A percentile compares a stretch with the other conserved stretches of the same genome.
Conservation (phyloP, 2,797 vertebrate genomes). For the Rhabdophis nuchalis region DNA sequence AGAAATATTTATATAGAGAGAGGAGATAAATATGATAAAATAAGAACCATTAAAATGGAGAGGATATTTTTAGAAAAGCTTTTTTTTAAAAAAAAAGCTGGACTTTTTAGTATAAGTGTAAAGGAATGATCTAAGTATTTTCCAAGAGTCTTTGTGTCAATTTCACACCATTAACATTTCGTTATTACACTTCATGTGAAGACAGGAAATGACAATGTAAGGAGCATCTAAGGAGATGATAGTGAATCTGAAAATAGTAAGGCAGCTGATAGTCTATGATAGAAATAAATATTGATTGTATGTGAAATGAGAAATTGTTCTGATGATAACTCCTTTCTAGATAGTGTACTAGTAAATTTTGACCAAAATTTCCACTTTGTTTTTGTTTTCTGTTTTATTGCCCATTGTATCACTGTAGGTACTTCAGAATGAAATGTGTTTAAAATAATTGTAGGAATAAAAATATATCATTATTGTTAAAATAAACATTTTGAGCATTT, state of each 20-base stretch:
- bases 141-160: background rate
- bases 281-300: background rate
- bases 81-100: background rate
- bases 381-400: background rate
- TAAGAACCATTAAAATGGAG: background rate
- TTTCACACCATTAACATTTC: background rate
- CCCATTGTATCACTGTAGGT: background rate
- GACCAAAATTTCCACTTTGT: background rate
- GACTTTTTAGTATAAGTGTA: background rate
- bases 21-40: background rate
- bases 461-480: background rate
- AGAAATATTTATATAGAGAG: slow-evolving; percentile 15
- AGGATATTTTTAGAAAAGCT: background rate
- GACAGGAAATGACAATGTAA: background rate
- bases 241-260: background rate
- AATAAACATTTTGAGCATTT: background rate
- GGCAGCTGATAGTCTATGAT: background rate
- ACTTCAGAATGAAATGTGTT: background rate
- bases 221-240: background rate
- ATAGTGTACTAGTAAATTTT: background rate
- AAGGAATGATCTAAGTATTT: background rate
- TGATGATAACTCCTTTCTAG: background rate
- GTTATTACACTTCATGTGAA: background rate
- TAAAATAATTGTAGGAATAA: background rate
- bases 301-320: background rate